These are phyloP conservation scores for Lithodes maja DNA, from an alignment of 2,888 invertebrate genomes.

Conservation along the genomic window DNA sequence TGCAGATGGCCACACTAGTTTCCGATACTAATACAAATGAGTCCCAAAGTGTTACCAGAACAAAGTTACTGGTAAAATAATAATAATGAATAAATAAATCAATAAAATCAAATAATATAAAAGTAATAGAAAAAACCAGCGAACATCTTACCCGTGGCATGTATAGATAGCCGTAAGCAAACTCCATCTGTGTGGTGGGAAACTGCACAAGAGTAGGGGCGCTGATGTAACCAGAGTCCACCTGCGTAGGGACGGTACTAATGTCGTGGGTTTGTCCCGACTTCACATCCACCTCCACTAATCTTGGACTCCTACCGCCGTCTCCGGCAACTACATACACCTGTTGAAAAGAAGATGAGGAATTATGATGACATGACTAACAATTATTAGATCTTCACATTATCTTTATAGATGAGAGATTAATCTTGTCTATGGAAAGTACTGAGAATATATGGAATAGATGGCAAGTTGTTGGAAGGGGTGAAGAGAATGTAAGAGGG, in stretches of 20 bases:
- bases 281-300: slow-evolving; percentile 60
- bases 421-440: no score
- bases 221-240: slow-evolving; percentile 51
- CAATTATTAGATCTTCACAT: no score
- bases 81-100: not conserved
- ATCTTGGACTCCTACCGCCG: slow-evolving; percentile 2
- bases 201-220: slow-evolving; percentile 56
- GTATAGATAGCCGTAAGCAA: slow-evolving; percentile 67
- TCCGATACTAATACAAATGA: no score
- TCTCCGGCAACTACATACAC: slow-evolving; percentile 64
- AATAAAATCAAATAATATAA: not conserved
- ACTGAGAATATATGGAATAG: not conserved
- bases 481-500: not conserved
- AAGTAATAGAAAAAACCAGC: not conserved
- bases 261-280: slow-evolving; percentile 18
- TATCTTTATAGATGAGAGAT: no score
- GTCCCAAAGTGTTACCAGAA: no score
- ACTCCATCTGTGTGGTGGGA: slow-evolving; percentile 64
- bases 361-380: no score
- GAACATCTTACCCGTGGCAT: slow-evolving; percentile 53
- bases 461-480: not conserved
- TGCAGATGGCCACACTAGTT: no score
- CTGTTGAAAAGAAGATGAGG: slow-evolving; percentile 21
- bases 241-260: not conserved
- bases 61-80: not conserved